Base-by-base conservation (phyloP, 2,113 vertebrate genomes). In the Rhabdomys dilectus region DNA sequence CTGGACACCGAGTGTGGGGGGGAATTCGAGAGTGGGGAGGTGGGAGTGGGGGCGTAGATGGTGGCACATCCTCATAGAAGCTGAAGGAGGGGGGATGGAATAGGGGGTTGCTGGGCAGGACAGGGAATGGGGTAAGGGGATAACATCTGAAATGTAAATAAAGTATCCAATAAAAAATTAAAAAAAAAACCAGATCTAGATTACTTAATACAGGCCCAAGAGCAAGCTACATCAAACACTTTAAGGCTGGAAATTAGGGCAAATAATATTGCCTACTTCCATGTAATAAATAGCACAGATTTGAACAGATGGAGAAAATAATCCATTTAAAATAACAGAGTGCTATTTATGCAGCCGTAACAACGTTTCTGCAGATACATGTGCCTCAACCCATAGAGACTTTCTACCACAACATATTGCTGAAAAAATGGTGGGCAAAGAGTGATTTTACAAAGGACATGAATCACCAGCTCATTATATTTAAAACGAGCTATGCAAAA, bases 401-500 rank as follows among this genome's bases (percentile, higher is more conserved):
- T 94, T 93, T 95, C 78, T 92, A 68, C 78, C 56, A 51, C 91
- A 93, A 70, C 51, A 53, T 39, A 21, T 9, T 93, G 82, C 87
- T 96, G 75, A 96, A 81, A 97, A 97, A 94, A 88, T 51, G 21
- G 36, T 66, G 94, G 89, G 51, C 78, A 87, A 87, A 91, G 96
- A 91, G 87, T 95, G 82, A 77, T 85, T 95, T 96, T 88, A 56
- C 34, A 60, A 85, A 51, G 51, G 5, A 15, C 95, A 26, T 96
- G 95, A 97, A 56, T 97, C 95, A 97, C 91, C 45, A 56, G 73
- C 75, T 89, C 86, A 96, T 95, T 98, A 95, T 96, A 95, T 95
- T 97, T 81, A 86, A 93, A 92, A 84, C 24, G 92, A 97, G 92
- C 87, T 75, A 81, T 96, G 81, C 45, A 95, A 78, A 94, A 84